A percentile compares a stretch with the other conserved stretches of the same genome.
Conservation (phyloP, 2,797 vertebrate species). For the Eleutherodactylus coqui region DNA sequence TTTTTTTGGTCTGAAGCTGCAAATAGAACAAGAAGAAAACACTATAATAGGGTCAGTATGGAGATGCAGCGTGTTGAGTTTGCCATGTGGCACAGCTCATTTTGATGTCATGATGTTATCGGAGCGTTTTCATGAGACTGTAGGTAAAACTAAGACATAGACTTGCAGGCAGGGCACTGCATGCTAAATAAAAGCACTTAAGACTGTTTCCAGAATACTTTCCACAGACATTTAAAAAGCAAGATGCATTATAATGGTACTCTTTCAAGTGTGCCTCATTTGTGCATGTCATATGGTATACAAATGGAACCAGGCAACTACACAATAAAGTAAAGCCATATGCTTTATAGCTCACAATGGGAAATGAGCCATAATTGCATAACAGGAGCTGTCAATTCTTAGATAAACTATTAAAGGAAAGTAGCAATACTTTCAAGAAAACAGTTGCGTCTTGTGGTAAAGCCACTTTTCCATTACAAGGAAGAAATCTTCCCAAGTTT, state of each 20-base stretch:
- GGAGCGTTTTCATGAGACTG: neutral
- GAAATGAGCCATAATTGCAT: neutral
- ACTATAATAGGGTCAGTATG: neutral
- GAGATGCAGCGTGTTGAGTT: neutral
- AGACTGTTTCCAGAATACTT: neutral
- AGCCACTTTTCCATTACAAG: neutral
- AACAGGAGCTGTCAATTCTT: neutral
- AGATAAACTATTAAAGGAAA: neutral
- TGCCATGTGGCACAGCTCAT: neutral
- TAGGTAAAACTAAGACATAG: neutral
- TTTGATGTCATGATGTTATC: neutral
- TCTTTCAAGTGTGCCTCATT: constrained; percentile 3
- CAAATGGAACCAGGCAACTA: neutral
- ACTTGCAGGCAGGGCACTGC: neutral
- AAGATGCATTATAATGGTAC: neutral
- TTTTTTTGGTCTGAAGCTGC: neutral
- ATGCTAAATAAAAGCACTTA: neutral
- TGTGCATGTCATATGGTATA: constrained; percentile 2
- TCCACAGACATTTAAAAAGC: neutral
- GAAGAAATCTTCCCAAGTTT: neutral
- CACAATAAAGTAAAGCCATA: constrained; percentile 20
- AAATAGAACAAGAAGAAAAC: neutral
- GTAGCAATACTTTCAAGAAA: neutral
- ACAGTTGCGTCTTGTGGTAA: neutral
- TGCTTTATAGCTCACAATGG: constrained; percentile 7